Evolutionary conservation across 2,888 invertebrate genomes (phyloP).

Genomic region (Drosophila merina): DNA sequence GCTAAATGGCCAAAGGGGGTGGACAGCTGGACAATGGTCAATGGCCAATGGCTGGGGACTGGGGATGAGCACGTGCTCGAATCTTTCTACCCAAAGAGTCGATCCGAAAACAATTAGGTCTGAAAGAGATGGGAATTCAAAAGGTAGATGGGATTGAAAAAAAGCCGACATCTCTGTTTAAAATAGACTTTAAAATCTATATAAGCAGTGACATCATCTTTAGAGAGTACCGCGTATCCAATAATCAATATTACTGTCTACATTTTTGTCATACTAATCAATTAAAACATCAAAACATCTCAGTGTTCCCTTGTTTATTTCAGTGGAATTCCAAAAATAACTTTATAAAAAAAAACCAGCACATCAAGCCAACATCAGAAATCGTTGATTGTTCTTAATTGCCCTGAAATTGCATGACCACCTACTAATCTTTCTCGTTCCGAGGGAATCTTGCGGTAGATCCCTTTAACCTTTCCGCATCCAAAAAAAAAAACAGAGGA

Average conservation of each 20-base stretch:
- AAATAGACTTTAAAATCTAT: slow-evolving; percentile 12
- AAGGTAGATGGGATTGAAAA: slow-evolving; percentile 5
- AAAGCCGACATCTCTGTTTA: slow-evolving; percentile 6
- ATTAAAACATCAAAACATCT: neutral
- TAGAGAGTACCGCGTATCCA: no score
- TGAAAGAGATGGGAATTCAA: neutral
- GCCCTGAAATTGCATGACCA: slow-evolving; percentile 56
- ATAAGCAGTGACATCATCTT: slow-evolving; percentile 3
- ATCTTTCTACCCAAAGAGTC: slow-evolving; percentile 44
- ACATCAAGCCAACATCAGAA: slow-evolving; percentile 46
- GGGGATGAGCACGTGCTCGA: slow-evolving; percentile 29
- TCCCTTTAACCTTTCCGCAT: slow-evolving; percentile 47
- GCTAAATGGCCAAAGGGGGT: slow-evolving; percentile 67
- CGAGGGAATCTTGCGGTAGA: slow-evolving; percentile 23
- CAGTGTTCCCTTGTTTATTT: neutral
- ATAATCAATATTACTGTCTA: no score
- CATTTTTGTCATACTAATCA: no score
- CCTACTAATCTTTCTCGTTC: slow-evolving; percentile 45
- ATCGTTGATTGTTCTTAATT: slow-evolving; percentile 72
- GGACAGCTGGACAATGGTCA: slow-evolving; percentile 36
- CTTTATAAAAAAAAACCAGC: slow-evolving; percentile 11
- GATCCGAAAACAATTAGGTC: slow-evolving; percentile 42
- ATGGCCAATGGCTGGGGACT: neutral
- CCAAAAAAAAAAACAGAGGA: neutral
- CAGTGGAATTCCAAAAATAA: slow-evolving; percentile 17